A percentile compares a stretch with the other conserved stretches of the same genome.
phyloP scores from a whole-genome alignment of 1,140 invertebrate species.

The Achatina immaculata region DNA sequence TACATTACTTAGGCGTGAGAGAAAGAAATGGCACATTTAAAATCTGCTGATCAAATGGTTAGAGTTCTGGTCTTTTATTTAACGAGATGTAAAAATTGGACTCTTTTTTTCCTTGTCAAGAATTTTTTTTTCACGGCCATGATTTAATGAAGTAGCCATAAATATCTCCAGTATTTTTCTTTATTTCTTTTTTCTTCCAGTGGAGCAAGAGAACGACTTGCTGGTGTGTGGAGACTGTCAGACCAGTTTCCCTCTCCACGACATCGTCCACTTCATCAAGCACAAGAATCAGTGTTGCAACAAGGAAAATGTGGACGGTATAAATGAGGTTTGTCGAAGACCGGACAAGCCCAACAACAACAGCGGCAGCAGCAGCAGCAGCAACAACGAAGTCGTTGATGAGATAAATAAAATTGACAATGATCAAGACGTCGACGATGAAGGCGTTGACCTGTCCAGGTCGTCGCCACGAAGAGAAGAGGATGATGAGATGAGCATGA shows the following conservation, averaged over 20 bases:
- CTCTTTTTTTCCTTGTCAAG: no score
- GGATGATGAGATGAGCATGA: background rate
- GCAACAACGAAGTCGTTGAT: conserved; percentile 33
- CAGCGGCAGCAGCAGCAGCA: conserved; percentile 53
- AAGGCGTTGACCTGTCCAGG: conserved; percentile 46
- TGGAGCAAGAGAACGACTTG: conserved; percentile 68
- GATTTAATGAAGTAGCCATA: no score
- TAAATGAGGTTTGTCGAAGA: conserved; percentile 50
- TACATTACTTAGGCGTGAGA: no score
- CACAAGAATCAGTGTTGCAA: conserved; percentile 65
- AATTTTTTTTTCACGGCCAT: no score
- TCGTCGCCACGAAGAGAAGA: background rate
- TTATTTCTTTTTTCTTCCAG: conserved; percentile 49
- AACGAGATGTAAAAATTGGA: no score
- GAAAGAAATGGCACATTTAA: no score
- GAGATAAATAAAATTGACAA: no score
- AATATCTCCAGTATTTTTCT: no score
- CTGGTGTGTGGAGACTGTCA: conserved; percentile 67
- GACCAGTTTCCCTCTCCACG: conserved; percentile 63
- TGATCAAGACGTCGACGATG: conserved; percentile 49
- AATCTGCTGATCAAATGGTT: no score
- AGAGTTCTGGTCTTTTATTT: no score
- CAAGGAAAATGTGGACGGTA: conserved; percentile 59
- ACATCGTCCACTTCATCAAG: conserved; percentile 66
- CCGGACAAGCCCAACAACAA: conserved; percentile 44